phyloP scores from a whole-genome alignment of 2,888 invertebrate species.

The Hermaeophaga mercurialis region DNA sequence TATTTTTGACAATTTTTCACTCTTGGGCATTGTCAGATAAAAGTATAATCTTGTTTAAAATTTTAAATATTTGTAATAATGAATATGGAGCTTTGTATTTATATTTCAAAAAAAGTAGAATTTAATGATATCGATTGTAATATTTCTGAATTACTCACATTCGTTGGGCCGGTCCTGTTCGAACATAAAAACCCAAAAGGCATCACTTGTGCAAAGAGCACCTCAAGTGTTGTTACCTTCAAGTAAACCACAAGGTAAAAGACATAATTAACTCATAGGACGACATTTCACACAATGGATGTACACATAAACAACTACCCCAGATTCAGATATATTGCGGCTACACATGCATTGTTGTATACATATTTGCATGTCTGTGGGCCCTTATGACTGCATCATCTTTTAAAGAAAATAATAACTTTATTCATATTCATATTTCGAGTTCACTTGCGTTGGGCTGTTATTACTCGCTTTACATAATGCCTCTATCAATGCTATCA shows the following conservation, averaged over 20 bases:
- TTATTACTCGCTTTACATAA: neutral
- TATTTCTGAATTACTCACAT: no score
- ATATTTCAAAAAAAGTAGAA: no score
- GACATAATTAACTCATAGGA: slow-evolving; percentile 40
- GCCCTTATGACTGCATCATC: slow-evolving; percentile 12
- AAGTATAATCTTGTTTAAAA: no score
- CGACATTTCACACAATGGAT: slow-evolving; percentile 37
- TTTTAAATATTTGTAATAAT: no score
- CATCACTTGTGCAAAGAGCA: slow-evolving; percentile 19
- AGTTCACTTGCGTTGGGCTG: neutral
- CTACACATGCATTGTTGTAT: slow-evolving; percentile 35
- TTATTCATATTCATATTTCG: slow-evolving; percentile 3
- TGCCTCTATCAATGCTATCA: neutral
- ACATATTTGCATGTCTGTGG: slow-evolving; percentile 35
- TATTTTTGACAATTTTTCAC: no score
- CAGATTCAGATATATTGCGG: slow-evolving; percentile 38
- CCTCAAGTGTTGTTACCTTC: slow-evolving; percentile 32
- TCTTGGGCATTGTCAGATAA: no score
- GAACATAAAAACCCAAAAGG: neutral
- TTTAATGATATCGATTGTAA: no score
- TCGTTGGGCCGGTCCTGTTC: neutral
- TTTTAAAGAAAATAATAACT: slow-evolving; percentile 3
- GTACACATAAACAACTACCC: slow-evolving; percentile 40
- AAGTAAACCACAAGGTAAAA: slow-evolving; percentile 37
- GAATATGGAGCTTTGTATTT: no score